phyloP scores from a whole-genome alignment of 2,113 vertebrate genomes.

The Actenoides hombroni region DNA sequence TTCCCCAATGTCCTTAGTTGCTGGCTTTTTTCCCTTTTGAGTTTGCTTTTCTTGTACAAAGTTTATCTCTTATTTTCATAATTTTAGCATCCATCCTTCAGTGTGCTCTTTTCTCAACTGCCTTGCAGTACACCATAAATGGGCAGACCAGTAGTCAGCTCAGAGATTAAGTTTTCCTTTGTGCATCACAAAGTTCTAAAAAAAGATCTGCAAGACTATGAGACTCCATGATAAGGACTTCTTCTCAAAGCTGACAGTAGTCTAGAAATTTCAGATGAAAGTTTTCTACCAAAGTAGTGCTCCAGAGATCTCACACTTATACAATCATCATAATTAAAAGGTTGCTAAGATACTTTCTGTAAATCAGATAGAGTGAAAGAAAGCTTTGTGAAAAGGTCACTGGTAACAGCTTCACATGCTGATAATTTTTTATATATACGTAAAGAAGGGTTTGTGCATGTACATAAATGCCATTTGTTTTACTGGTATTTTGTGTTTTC shows the following conservation, averaged over 20 bases:
- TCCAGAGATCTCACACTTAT: not conserved
- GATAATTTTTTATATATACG: not conserved
- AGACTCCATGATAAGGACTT: not conserved
- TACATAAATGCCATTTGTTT: not conserved
- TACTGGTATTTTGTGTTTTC: not conserved
- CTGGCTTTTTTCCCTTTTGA: not conserved
- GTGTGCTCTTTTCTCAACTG: not conserved
- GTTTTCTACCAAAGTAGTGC: not conserved
- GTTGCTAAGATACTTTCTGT: too few relatives aligned
- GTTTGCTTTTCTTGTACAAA: not conserved
- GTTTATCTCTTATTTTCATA: not conserved
- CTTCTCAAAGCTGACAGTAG: not conserved
- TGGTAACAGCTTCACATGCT: not conserved
- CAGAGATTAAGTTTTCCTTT: not conserved
- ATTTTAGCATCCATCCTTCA: not conserved
- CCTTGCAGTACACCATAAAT: not conserved
- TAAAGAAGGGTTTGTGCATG: not conserved
- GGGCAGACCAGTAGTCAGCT: not conserved
- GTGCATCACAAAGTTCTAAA: not conserved
- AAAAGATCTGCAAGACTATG: not conserved
- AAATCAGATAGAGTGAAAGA: not conserved
- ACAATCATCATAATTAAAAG: too few relatives aligned
- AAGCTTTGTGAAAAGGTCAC: not conserved
- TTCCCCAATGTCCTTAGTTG: not conserved
- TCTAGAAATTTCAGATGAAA: not conserved